Conservation (phyloP, 2,797 vertebrate species). For the Sebastes kiyomatsui region DNA sequence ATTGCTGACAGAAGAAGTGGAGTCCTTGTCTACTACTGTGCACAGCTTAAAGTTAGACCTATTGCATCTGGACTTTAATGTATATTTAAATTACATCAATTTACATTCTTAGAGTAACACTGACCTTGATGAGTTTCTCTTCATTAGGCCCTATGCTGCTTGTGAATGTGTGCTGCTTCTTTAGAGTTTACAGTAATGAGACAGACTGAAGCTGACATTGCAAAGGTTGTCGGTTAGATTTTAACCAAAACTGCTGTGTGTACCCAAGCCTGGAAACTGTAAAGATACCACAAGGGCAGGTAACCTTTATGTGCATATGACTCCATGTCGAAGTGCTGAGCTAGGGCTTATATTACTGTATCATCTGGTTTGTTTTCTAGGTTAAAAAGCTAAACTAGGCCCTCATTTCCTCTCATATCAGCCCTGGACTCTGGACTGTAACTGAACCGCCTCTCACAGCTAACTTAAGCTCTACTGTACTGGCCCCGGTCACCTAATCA, state of each 20-base stretch:
- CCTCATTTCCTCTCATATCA: constrained; percentile 21
- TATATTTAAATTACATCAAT: background rate
- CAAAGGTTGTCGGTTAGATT: constrained; percentile 26
- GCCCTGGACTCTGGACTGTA: constrained; percentile 43
- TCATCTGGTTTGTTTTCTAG: background rate
- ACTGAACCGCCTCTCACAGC: constrained; percentile 5
- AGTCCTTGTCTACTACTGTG: background rate
- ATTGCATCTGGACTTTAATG: background rate
- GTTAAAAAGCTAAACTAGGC: constrained; percentile 30
- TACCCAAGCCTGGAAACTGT: constrained; percentile 1
- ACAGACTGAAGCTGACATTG: constrained; percentile 21
- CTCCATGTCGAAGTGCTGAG: constrained; percentile 26
- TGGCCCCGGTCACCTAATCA: background rate
- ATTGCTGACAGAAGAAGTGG: background rate
- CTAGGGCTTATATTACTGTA: constrained; percentile 1
- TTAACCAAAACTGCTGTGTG: constrained; percentile 36
- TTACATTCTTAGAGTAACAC: background rate
- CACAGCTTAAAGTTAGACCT: background rate
- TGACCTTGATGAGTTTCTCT: background rate
- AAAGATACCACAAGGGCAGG: background rate
- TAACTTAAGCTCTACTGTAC: background rate
- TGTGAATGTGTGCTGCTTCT: background rate
- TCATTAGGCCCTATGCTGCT: background rate
- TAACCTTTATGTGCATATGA: constrained; percentile 12
- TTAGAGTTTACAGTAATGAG: background rate